These are phyloP conservation scores for Gila orcuttii DNA, from an alignment of 2,113 vertebrate genomes.

Conservation along the genomic window DNA sequence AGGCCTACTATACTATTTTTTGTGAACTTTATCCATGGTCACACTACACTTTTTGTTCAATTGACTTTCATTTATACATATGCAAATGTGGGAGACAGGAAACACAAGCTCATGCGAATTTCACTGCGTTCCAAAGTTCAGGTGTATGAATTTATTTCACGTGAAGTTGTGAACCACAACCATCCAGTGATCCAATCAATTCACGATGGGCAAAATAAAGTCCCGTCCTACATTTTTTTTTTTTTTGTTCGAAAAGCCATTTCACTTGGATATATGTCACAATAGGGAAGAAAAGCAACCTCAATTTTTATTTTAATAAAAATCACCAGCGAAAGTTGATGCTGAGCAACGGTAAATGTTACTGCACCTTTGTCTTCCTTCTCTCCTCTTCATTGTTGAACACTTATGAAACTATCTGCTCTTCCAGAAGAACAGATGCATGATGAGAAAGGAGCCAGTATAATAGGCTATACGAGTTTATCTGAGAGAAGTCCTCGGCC, in stretches of 20 bases:
- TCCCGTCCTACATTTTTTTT: too few species aligned
- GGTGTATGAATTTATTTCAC: not conserved
- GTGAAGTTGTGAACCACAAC: not conserved
- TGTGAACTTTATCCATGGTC: not conserved
- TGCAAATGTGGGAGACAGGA: not conserved
- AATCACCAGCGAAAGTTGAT: not conserved
- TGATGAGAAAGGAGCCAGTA: conserved; percentile 5
- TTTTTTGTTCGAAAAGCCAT: too few species aligned
- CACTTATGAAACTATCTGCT: conserved; percentile 17
- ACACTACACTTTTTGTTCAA: not conserved
- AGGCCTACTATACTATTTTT: not conserved
- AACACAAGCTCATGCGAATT: not conserved
- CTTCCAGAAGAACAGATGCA: not conserved
- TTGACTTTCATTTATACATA: not conserved
- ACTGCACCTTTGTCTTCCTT: not conserved
- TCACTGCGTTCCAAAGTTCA: not conserved
- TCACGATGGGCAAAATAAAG: too few species aligned
- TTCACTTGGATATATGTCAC: too few species aligned
- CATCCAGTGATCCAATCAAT: too few species aligned
- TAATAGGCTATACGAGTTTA: not conserved
- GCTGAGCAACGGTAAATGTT: not conserved
- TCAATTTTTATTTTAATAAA: too few species aligned
- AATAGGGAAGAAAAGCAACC: too few species aligned
- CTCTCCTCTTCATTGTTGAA: not conserved
- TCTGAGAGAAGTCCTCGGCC: not conserved